Evolutionary conservation across 1,140 invertebrate species (phyloP).

Genomic region (Bombyx mandarina): DNA sequence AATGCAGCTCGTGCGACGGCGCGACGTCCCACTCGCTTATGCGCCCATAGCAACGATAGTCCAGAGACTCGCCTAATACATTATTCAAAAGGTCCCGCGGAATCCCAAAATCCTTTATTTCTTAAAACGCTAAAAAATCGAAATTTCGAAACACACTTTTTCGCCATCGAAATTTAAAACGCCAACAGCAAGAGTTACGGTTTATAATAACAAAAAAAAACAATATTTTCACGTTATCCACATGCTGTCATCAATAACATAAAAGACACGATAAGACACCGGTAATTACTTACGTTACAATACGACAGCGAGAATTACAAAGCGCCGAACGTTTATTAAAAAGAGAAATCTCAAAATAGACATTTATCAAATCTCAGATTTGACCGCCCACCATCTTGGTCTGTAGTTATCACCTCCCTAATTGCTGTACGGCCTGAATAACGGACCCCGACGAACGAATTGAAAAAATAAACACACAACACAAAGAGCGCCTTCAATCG

Average conservation of each 20-base stretch:
- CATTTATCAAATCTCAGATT: conserved; percentile 30
- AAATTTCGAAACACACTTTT: too few relatives aligned
- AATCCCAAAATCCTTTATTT: conserved; percentile 44
- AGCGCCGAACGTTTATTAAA: background rate
- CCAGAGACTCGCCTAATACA: conserved; percentile 43
- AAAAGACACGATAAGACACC: too few relatives aligned
- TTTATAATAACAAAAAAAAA: too few relatives aligned
- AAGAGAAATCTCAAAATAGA: conserved; percentile 12
- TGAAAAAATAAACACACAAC: conserved; percentile 50
- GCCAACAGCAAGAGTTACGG: too few relatives aligned
- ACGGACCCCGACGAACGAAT: conserved; percentile 33
- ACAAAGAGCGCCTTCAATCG: conserved; percentile 57
- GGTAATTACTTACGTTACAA: background rate
- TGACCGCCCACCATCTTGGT: conserved; percentile 18
- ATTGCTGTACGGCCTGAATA: conserved; percentile 32
- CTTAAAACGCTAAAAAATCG: too few relatives aligned
- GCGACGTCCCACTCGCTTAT: conserved; percentile 17
- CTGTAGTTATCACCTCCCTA: conserved; percentile 32
- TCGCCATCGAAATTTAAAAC: too few relatives aligned
- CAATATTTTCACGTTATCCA: too few relatives aligned
- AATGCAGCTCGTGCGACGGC: conserved; percentile 61
- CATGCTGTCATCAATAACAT: too few relatives aligned
- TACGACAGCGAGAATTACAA: background rate
- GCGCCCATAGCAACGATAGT: conserved; percentile 51
- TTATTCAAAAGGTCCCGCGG: conserved; percentile 55